These are phyloP conservation scores for Drepanosiphum platanoidis DNA, from an alignment of 2,888 invertebrate genomes.

Conservation along the genomic window DNA sequence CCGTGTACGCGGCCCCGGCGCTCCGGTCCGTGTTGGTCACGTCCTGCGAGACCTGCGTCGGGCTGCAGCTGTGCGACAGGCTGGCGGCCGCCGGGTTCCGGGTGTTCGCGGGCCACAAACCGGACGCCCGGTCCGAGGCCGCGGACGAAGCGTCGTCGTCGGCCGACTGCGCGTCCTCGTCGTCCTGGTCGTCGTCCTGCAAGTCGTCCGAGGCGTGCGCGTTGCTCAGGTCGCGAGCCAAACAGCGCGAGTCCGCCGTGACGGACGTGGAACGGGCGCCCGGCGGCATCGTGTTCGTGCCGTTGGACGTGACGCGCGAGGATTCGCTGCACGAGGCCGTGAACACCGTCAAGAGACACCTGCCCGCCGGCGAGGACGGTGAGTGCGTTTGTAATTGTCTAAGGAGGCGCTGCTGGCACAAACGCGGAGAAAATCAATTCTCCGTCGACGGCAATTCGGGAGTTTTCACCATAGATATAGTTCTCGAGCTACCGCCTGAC, in stretches of 20 bases:
- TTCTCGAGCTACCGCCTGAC: no score
- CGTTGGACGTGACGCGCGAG: constrained; percentile 82
- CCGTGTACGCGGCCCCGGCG: constrained; percentile 39
- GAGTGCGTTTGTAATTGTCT: constrained; percentile 65
- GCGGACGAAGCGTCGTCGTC: constrained; percentile 68
- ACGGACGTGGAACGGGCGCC: constrained; percentile 67
- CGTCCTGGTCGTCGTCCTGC: constrained; percentile 67
- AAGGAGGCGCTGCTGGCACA: no score
- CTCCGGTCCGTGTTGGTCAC: constrained; percentile 79
- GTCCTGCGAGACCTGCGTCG: constrained; percentile 82
- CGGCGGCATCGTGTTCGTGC: constrained; percentile 73
- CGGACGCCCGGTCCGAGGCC: constrained; percentile 59
- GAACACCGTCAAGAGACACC: constrained; percentile 79
- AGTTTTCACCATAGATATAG: no score
- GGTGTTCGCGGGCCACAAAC: constrained; percentile 77
- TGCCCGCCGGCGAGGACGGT: constrained; percentile 86
- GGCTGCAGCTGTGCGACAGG: constrained; percentile 78
- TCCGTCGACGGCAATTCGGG: no score
- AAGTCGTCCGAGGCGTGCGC: constrained; percentile 65
- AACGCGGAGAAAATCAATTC: no score
- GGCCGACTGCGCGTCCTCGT: constrained; percentile 65
- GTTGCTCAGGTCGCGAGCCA: constrained; percentile 67
- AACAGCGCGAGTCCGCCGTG: constrained; percentile 67
- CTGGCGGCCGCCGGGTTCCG: constrained; percentile 79
- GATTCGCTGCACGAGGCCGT: constrained; percentile 83